Evolutionary conservation across 2,797 vertebrate species (phyloP), one percentile per base, ranked within the genome.

Genomic region (Falco berigora): DNA sequence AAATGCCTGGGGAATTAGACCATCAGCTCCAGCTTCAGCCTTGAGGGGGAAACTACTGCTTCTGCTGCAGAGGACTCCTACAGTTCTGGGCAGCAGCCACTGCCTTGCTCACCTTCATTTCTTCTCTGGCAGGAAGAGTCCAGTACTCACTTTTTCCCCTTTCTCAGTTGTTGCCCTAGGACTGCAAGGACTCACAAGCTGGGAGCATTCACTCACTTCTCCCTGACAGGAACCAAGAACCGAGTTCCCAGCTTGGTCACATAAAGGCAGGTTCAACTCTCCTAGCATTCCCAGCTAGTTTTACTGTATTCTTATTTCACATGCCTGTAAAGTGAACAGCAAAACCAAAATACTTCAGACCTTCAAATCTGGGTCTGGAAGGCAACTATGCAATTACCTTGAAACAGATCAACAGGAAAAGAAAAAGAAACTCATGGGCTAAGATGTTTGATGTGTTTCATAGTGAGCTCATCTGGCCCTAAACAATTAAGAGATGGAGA

Each of bases 231-330:
- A 64, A 27, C 23, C 9, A 6, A 67, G 47, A 64, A 47, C 6
- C 9, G 5, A 28, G 28, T 79, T 76, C 49, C 10, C 63, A 52
- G 40, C 36, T 59, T 25, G 25, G 53, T 40, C 49, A 46, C 4
- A 4, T 27, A 59, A 49, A 64, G 6, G 20, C 1, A 5, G 7
- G 20, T 67, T 82, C 58, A 40, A n/a, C 14, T 46, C 15, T 71
- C 32, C 23, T 44, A 8, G 4, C 8, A 4, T 12, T 87, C 63
- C 32, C 0, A 0, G 34, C 30, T 46, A 50, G 20, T 72, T 79
- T 80, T 47, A 49, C 16, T 21, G 3, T n/a, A 59, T 20, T 72
- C 44, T 72, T 53, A 44, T 22, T 44, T 36, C 36, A 34, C 20
- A 62, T 69, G 11, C 32, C 63, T 87, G 5, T 50, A 59, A 76